Evolutionary conservation across 2,113 vertebrate species (phyloP).

Genomic region (Peucedramus taeniatus): DNA sequence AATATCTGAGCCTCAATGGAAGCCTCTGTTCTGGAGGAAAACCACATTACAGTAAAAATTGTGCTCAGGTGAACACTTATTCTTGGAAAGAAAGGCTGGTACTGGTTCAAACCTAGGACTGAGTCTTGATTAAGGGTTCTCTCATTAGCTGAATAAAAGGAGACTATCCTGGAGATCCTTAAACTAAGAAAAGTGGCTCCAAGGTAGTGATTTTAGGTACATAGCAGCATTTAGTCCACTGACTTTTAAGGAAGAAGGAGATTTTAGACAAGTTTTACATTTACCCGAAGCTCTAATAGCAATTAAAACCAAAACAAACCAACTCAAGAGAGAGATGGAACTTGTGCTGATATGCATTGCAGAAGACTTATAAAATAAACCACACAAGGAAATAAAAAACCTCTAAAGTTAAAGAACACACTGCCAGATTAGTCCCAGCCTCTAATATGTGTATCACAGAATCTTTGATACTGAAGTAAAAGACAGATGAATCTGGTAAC

Average conservation of each 20-base stretch:
- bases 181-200: background rate
- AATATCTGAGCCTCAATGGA: background rate
- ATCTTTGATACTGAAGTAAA: background rate
- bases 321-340: background rate
- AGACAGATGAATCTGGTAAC: background rate
- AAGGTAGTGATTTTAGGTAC: background rate
- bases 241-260: background rate
- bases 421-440: slow-evolving; percentile 15
- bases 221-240: background rate
- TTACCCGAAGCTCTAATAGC: background rate
- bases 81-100: background rate
- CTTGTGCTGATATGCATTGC: background rate
- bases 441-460: background rate
- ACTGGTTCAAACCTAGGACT: background rate
- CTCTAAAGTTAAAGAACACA: background rate
- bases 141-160: background rate
- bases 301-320: background rate
- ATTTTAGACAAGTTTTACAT: background rate
- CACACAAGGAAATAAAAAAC: background rate
- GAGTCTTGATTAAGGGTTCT: background rate
- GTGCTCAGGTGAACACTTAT: background rate
- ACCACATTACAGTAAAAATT: background rate
- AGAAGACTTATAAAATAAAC: slow-evolving; percentile 18
- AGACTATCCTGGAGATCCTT: background rate
- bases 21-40: background rate